Conservation (phyloP, 1,140 invertebrate genomes). For the Proales similis region DNA sequence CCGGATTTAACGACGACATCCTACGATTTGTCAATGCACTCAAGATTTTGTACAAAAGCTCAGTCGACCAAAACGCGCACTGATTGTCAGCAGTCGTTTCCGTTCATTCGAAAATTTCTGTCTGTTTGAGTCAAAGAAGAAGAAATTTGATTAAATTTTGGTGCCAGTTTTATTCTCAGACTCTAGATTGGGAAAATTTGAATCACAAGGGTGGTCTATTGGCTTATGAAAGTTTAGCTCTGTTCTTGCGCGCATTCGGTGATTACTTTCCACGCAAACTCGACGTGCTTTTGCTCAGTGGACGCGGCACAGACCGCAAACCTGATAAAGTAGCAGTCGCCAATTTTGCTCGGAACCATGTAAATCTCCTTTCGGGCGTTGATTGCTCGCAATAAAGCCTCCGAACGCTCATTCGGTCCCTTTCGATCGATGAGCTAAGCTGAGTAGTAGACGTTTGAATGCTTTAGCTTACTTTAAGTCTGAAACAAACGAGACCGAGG, state of each 20-base stretch:
- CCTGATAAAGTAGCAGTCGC: conserved; percentile 63
- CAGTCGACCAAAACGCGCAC: no score
- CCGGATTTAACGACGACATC: no score
- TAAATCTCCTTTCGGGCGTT: conserved; percentile 72
- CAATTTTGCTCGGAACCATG: conserved; percentile 65
- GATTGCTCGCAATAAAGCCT: conserved; percentile 66
- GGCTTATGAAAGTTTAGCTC: background rate
- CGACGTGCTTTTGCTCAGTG: conserved; percentile 65
- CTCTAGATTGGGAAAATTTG: no score
- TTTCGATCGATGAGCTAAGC: conserved; percentile 42
- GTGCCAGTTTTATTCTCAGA: no score
- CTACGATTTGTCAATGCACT: no score
- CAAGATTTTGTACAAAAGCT: no score
- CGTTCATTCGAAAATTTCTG: no score
- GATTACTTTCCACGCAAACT: conserved; percentile 75
- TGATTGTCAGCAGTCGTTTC: no score
- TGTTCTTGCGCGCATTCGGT: conserved; percentile 44
- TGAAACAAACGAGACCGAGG: conserved; percentile 81
- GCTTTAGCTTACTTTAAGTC: conserved; percentile 62
- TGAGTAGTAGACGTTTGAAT: no score
- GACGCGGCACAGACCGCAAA: conserved; percentile 72
- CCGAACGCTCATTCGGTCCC: conserved; percentile 66
- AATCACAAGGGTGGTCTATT: no score
- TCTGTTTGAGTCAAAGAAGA: no score
- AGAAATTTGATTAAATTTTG: no score